Base-by-base conservation (phyloP, 2,113 vertebrate species). In the Microtus richardsoni region DNA sequence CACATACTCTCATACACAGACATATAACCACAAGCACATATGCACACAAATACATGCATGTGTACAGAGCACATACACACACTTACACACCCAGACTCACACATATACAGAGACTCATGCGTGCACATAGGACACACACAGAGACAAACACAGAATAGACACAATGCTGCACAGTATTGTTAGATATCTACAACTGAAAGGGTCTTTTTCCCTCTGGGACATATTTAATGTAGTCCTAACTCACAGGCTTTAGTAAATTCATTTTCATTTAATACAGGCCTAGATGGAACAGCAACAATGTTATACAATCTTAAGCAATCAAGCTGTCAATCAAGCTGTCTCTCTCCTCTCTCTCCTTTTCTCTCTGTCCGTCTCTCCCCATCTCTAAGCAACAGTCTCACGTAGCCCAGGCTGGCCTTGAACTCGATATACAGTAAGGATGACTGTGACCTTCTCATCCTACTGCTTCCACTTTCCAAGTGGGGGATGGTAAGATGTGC, bases 241-340 rank as follows among this genome's bases (percentile, higher is more conserved):
- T 66, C 8, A 8, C 41, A 36, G 33, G 33, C 70, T 74, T 91
- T 94, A 54, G 5, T 71, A 30, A 82, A 79, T 82, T 41, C 68
- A 74, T 28, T 94, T n/a, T 77, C n/a, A 11, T 73, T 89, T 95
- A 88, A 80, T 62, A 80, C 86, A 75, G 14, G 44, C 64, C 66
- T 87, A 70, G 6, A 89, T 70, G 92, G 90, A 95, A 73, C 44
- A 80, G 66, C 5, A 95, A 89, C 3, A 94, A 52, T 75, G 7
- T 4, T 92, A 0, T 75, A n/a, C 7, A 71, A 92, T 49, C 9
- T 90, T 19, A 58, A 52, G 30, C 66, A 89, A 82, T 5, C 60
- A 89, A 82, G 4, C 28, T 44, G n/a, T n/a, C n/a, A n/a, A n/a
- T n/a, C n/a, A n/a, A n/a, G n/a, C 14, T 70, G 12, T 58, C 21